phyloP scores from a whole-genome alignment of 2,888 invertebrate genomes.

The Epistrophe grossulariae region DNA sequence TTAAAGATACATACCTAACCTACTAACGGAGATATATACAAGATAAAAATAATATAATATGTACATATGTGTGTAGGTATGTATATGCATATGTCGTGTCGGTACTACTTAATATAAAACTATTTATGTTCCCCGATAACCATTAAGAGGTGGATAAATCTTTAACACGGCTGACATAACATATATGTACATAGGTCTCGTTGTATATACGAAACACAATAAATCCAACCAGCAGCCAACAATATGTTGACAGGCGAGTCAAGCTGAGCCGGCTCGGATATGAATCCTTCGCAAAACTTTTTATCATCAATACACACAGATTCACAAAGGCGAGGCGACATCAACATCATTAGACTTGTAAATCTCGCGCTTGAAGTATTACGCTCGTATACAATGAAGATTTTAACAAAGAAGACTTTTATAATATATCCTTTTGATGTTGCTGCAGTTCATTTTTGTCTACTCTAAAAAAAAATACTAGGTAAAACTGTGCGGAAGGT shows the following conservation, averaged over 20 bases:
- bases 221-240: constrained; percentile 17
- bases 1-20: not conserved
- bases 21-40: not conserved
- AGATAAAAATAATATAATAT: constrained; percentile 3
- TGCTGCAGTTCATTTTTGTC: constrained; percentile 14
- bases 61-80: too few species aligned
- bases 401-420: constrained; percentile 32
- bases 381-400: constrained; percentile 11
- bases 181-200: constrained; percentile 13
- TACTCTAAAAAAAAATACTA: not conserved
- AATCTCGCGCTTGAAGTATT: constrained; percentile 48
- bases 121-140: constrained; percentile 25
- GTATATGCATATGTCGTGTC: too few species aligned
- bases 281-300: constrained; percentile 24
- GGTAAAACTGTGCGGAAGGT: not conserved
- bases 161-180: constrained; percentile 13
- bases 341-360: constrained; percentile 53
- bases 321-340: constrained; percentile 9
- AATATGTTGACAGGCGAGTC: constrained; percentile 31
- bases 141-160: constrained; percentile 19
- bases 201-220: constrained; percentile 18
- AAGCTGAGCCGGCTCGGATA: not conserved
- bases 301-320: constrained; percentile 24
- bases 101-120: constrained; percentile 6
- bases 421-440: constrained; percentile 41